Percentiles rank a stretch among this genome's conserved stretches.
These are phyloP conservation scores for Schlechtendalia chinensis DNA, from an alignment of 1,140 invertebrate genomes.

Conservation along the genomic window DNA sequence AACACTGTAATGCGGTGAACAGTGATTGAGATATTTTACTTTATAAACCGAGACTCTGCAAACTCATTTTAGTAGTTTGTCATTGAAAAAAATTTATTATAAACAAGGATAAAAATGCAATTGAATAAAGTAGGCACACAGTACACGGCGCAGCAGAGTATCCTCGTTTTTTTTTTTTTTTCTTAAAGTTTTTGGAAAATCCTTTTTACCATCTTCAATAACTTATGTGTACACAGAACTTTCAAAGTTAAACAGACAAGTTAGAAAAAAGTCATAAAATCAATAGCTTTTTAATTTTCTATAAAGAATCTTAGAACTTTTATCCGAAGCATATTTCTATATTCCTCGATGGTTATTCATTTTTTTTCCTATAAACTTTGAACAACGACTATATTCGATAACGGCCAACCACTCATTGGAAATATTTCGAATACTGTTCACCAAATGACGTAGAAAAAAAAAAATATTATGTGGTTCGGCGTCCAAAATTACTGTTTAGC, in stretches of 20 bases:
- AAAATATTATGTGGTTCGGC: too few species aligned
- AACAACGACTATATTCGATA: not conserved
- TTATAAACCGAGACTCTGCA: not conserved
- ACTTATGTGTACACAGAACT: not conserved
- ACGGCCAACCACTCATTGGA: constrained; percentile 7
- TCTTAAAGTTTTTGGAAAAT: not conserved
- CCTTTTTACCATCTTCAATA: not conserved
- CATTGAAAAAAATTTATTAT: not conserved
- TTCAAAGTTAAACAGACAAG: constrained; percentile 25
- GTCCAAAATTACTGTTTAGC: too few species aligned
- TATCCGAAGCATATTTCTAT: constrained; percentile 12
- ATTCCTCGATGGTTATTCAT: not conserved
- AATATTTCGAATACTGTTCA: not conserved
- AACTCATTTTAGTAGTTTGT: not conserved
- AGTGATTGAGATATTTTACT: not conserved
- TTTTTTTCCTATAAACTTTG: constrained; percentile 7
- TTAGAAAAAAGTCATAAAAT: constrained; percentile 18
- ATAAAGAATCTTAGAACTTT: constrained; percentile 24
- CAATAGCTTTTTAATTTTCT: constrained; percentile 20
- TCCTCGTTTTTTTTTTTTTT: not conserved
- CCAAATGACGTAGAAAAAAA: not conserved
- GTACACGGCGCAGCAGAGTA: not conserved
- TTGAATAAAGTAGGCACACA: constrained; percentile 1
- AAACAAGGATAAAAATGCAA: not conserved
- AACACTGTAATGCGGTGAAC: not conserved